Percentiles rank a stretch among this genome's conserved stretches.
Conservation (phyloP, 2,113 vertebrate genomes). For the Pangasianodon gigas region DNA sequence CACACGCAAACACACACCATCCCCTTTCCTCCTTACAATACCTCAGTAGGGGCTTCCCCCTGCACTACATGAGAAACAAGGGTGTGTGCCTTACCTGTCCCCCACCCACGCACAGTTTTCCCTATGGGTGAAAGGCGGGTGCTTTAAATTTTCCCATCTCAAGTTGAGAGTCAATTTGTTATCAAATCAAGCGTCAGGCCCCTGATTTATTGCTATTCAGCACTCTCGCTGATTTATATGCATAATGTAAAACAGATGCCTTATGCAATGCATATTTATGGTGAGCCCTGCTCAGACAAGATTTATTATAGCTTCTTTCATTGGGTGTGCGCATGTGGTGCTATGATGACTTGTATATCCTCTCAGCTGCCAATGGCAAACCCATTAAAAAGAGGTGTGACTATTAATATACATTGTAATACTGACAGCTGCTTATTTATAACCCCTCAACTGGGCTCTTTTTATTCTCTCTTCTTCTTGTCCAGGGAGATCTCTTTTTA, state of each 20-base stretch:
- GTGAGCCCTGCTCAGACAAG: slow-evolving; percentile 97
- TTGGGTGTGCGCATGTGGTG: slow-evolving; percentile 93
- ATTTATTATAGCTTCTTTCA: slow-evolving; percentile 99
- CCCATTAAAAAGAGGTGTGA: slow-evolving; percentile 99
- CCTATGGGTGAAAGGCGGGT: slow-evolving; percentile 69
- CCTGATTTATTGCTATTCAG: slow-evolving; percentile 99
- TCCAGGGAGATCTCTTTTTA: slow-evolving; percentile 77
- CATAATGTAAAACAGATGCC: slow-evolving; percentile 99
- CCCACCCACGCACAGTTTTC: slow-evolving; percentile 25
- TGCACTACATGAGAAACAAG: slow-evolving; percentile 68
- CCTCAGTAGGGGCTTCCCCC: slow-evolving; percentile 25
- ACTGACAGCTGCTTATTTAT: slow-evolving; percentile 99
- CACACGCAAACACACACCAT: background rate
- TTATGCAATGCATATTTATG: slow-evolving; percentile 99
- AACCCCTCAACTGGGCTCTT: slow-evolving; percentile 85
- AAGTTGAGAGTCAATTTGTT: slow-evolving; percentile 99
- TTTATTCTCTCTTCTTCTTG: slow-evolving; percentile 70
- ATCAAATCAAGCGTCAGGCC: slow-evolving; percentile 99
- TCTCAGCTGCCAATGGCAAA: slow-evolving; percentile 99
- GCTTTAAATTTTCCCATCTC: slow-evolving; percentile 96
- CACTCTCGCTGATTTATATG: slow-evolving; percentile 99
- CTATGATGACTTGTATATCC: slow-evolving; percentile 99
- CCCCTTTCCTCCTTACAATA: slow-evolving; percentile 5
- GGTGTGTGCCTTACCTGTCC: slow-evolving; percentile 74
- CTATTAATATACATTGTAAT: slow-evolving; percentile 99